Evolutionary conservation across 2,797 vertebrate species (phyloP).

Genomic region (Tapera naevia): DNA sequence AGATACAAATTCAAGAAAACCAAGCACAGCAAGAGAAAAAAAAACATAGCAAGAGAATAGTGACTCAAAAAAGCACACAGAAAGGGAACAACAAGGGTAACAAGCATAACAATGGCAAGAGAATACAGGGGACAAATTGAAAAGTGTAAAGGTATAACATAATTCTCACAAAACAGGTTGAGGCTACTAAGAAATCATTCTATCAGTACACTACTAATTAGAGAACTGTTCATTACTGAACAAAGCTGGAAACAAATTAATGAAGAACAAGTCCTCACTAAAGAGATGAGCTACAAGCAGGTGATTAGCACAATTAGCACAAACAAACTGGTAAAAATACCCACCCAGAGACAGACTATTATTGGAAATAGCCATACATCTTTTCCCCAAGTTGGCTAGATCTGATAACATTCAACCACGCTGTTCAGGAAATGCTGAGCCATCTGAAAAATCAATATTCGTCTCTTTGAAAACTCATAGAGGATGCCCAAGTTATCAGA

Average conservation of each 20-base stretch:
- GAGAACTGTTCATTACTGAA: neutral
- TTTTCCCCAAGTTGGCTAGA: neutral
- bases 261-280: neutral
- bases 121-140: neutral
- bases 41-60: neutral
- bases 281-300: neutral
- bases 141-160: neutral
- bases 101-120: neutral
- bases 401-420: neutral
- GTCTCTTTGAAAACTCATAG: neutral
- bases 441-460: neutral
- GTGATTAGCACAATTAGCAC: neutral
- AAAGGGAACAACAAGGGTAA: neutral
- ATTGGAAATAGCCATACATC: neutral
- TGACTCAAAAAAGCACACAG: neutral
- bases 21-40: neutral
- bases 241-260: neutral
- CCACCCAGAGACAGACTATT: neutral
- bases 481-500: neutral
- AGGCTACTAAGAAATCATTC: neutral
- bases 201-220: neutral
- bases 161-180: neutral
- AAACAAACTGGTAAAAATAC: neutral
- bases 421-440: neutral
- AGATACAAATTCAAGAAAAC: constrained; percentile 21